Conservation (phyloP, 2,888 invertebrate species). For the Cheilosia pagana region DNA sequence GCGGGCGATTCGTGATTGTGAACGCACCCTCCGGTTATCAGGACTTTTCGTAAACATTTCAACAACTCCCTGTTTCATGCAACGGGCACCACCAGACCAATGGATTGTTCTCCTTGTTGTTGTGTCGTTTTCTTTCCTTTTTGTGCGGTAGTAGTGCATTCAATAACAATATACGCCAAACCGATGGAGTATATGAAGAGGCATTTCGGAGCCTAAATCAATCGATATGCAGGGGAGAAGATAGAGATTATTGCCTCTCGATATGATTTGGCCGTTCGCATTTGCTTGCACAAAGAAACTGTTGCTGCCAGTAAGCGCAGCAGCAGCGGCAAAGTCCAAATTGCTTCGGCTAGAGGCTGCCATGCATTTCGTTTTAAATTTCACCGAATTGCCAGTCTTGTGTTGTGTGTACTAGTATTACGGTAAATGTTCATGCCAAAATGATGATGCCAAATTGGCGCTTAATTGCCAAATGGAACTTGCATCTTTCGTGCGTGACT, state of each 20-base stretch:
- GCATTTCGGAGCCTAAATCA: constrained; percentile 69
- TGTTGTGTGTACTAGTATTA: constrained; percentile 35
- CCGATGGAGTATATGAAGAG: constrained; percentile 60
- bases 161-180: constrained; percentile 65
- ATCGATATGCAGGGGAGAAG: constrained; percentile 65
- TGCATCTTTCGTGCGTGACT: constrained; percentile 12
- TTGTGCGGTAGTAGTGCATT: constrained; percentile 72
- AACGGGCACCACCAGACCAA: constrained; percentile 23
- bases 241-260: constrained; percentile 72
- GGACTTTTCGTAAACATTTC: constrained; percentile 79
- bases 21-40: constrained; percentile 79
- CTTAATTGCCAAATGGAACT: constrained; percentile 44
- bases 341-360: constrained; percentile 66
- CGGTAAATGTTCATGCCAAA: constrained; percentile 63
- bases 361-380: constrained; percentile 69
- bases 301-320: constrained; percentile 40
- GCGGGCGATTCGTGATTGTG: constrained; percentile 79
- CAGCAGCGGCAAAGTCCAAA: constrained; percentile 54
- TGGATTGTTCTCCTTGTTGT: constrained; percentile 40
- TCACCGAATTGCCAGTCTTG: constrained; percentile 47
- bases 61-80: constrained; percentile 76
- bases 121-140: neutral
- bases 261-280: constrained; percentile 59
- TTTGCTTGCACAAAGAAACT: constrained; percentile 63
- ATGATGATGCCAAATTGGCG: constrained; percentile 50